phyloP scores from a whole-genome alignment of 2,888 invertebrate genomes.

The Apantesis nais region DNA sequence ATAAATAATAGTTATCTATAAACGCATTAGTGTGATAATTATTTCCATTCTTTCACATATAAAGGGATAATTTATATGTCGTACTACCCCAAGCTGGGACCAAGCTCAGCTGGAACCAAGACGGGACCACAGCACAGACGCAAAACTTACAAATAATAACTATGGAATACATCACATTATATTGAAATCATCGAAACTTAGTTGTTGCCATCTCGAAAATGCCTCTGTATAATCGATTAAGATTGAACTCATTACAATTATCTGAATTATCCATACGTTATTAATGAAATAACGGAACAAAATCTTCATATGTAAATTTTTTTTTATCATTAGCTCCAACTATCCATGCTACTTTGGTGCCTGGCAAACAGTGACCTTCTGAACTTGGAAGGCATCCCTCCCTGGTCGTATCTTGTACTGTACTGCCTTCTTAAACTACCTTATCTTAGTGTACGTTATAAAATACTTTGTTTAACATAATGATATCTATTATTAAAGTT shows the following conservation, averaged over 20 bases:
- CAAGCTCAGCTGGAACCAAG: background rate
- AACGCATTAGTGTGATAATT: conserved; percentile 6
- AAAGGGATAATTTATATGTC: conserved; percentile 17
- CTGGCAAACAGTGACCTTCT: background rate
- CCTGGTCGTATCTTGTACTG: background rate
- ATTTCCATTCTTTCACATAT: conserved; percentile 10
- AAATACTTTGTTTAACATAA: background rate
- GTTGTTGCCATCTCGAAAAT: background rate
- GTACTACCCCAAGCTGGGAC: background rate
- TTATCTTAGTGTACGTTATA: background rate
- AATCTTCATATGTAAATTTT: background rate
- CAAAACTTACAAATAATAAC: conserved; percentile 5
- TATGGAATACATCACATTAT: conserved; percentile 12
- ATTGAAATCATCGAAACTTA: background rate
- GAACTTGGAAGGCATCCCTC: background rate
- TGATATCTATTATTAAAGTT: background rate
- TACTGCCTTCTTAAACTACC: background rate
- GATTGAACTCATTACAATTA: background rate
- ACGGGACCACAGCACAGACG: conserved; percentile 1
- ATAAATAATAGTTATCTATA: too few relatives aligned
- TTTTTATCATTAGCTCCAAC: background rate
- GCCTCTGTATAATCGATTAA: background rate
- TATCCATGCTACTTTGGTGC: background rate
- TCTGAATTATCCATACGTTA: conserved; percentile 1
- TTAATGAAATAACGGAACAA: too few relatives aligned